phyloP scores from a whole-genome alignment of 2,888 invertebrate genomes.

The Blera fallax region DNA sequence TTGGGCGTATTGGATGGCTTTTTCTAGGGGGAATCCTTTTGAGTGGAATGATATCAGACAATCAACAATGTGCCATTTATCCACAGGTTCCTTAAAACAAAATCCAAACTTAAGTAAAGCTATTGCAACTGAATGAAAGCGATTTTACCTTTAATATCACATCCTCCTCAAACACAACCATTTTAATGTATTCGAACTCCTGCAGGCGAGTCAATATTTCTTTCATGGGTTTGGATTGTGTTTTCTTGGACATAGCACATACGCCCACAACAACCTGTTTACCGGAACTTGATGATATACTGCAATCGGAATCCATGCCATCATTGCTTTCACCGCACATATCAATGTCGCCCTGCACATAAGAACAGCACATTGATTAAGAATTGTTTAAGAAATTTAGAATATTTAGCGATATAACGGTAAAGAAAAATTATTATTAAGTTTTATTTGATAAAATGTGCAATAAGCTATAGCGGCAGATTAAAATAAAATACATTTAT shows the following conservation, averaged over 20 bases:
- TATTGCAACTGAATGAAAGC: background rate
- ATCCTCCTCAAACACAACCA: constrained; percentile 97
- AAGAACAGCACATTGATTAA: background rate
- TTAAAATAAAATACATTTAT: too few relatives aligned
- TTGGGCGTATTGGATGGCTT: constrained; percentile 97
- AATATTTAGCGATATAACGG: background rate
- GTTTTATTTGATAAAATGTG: too few relatives aligned
- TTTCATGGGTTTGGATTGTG: constrained; percentile 99
- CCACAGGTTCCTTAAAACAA: constrained; percentile 90
- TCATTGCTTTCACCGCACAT: constrained; percentile 85
- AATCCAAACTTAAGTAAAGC: background rate
- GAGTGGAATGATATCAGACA: constrained; percentile 99
- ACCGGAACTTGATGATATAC: constrained; percentile 84
- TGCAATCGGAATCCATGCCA: constrained; percentile 84
- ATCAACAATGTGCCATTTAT: constrained; percentile 99
- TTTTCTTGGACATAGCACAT: constrained; percentile 99
- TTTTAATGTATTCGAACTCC: constrained; percentile 97
- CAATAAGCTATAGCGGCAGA: too few relatives aligned
- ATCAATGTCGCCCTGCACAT: constrained; percentile 88
- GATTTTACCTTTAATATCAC: constrained; percentile 92
- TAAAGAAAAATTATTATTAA: background rate
- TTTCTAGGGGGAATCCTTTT: constrained; percentile 98
- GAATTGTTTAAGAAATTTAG: background rate
- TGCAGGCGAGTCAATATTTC: constrained; percentile 97
- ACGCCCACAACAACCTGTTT: constrained; percentile 98